These are phyloP conservation scores for Terebella lapidaria DNA, from an alignment of 2,888 invertebrate species.

Conservation along the genomic window DNA sequence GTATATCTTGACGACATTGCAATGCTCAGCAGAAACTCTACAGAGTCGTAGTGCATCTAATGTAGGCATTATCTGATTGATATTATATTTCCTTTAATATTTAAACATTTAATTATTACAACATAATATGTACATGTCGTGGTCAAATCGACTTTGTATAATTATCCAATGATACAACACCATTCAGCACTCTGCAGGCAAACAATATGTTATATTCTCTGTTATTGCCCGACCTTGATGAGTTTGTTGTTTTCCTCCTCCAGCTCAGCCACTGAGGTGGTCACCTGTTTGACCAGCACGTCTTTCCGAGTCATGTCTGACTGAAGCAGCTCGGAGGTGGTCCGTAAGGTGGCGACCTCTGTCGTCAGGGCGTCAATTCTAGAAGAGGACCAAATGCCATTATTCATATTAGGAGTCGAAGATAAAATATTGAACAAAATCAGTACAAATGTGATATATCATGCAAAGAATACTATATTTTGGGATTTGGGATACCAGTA, in stretches of 20 bases:
- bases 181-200: no score
- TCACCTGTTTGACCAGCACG: slow-evolving; percentile 37
- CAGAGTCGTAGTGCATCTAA: no score
- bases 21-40: no score
- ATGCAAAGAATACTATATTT: no score
- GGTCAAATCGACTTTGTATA: no score
- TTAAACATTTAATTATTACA: background rate
- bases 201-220: no score
- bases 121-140: no score
- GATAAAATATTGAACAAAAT: background rate
- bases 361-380: slow-evolving; percentile 41
- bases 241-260: slow-evolving; percentile 43
- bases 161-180: no score
- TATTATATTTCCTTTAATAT: background rate
- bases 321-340: slow-evolving; percentile 35
- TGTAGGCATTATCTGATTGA: background rate
- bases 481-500: no score
- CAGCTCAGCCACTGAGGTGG: slow-evolving; percentile 33
- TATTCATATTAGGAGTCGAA: background rate
- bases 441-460: no score
- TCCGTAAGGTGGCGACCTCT: slow-evolving; percentile 34
- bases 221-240: slow-evolving; percentile 40
- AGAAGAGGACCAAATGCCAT: slow-evolving; percentile 7
- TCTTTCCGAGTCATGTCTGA: slow-evolving; percentile 34
- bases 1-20: no score